Base-by-base conservation (phyloP, 2,888 invertebrate species). In the Agonopterix subpropinquella region DNA sequence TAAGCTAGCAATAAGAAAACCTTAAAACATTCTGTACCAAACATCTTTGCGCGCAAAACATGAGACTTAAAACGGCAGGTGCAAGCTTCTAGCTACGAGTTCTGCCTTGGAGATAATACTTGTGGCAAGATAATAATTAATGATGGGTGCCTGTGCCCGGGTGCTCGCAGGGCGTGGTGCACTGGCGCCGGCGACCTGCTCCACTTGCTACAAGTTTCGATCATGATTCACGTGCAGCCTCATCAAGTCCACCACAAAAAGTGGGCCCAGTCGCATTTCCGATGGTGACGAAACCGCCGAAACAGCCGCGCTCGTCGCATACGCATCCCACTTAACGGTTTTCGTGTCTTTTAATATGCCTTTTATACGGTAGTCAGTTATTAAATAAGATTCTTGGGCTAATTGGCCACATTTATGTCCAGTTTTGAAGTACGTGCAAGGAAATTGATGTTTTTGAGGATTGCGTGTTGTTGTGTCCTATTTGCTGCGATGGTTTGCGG, bases 311-410 rank as follows among this genome's bases (percentile, higher is more conserved):
- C 57, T 53, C 63, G 67, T 70, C 70, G 67, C 66, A 71, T 66
- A 74, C 75, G 67, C 77, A 77, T 79, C 80, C 69, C 76, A 78
- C 75, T 76, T 80, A 81, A 83, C 80, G 79, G 79, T 79, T 72
- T 73, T 74, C 73, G 70, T 70, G 72, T 67, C 67, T 76, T 73
- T 80, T 77, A 82, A 81, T 79, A 73, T 67, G 67, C 70, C 74
- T 67, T 80, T 82, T 82, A 80, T 78, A 80, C 79, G 77, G 77
- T 79, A 77, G 80, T 80, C 76, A 69, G 75, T 80, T 81, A 80
- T 79, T 80, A 80, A 81, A 77, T 78, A 78, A 80, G 77, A 79
- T 75, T 77, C 77, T 63, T 69, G 66, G 68, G 72, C 76, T 80
- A 82, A 80, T 80, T 80, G 76, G 70, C 65, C 71, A 74, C 69